These are phyloP conservation scores for Megaceryle alcyon DNA, from an alignment of 2,797 vertebrate genomes.

Conservation along the genomic window DNA sequence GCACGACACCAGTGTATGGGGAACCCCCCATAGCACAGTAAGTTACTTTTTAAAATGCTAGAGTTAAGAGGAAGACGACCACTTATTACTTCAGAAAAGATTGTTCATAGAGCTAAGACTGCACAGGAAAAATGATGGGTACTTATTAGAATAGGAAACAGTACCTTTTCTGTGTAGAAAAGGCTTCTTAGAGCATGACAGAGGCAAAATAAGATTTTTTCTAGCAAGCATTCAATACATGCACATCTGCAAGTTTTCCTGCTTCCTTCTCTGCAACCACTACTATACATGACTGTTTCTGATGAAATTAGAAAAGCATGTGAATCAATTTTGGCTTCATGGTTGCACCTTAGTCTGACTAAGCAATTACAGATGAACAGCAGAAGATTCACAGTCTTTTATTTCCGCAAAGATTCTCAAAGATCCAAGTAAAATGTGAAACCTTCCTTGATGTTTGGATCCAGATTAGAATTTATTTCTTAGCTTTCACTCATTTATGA, in stretches of 20 bases:
- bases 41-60: background rate
- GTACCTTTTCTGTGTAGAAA: background rate
- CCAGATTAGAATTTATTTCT: background rate
- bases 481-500: background rate
- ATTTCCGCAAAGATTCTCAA: background rate
- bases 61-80: background rate
- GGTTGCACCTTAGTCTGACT: constrained; percentile 2
- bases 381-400: background rate
- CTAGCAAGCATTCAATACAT: background rate
- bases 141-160: background rate
- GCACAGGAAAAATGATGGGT: background rate
- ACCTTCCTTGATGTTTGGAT: background rate
- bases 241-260: background rate
- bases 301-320: constrained; percentile 13
- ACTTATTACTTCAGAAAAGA: background rate
- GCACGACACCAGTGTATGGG: background rate
- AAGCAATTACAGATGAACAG: constrained; percentile 10
- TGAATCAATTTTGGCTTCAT: background rate
- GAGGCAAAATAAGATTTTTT: background rate
- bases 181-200: background rate
- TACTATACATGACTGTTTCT: background rate
- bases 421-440: background rate
- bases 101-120: background rate
- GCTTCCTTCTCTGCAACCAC: background rate
- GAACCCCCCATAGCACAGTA: background rate